phyloP scores from a whole-genome alignment of 64 coral and sea anemone genomes.

The Pocillopora damicornis region DNA sequence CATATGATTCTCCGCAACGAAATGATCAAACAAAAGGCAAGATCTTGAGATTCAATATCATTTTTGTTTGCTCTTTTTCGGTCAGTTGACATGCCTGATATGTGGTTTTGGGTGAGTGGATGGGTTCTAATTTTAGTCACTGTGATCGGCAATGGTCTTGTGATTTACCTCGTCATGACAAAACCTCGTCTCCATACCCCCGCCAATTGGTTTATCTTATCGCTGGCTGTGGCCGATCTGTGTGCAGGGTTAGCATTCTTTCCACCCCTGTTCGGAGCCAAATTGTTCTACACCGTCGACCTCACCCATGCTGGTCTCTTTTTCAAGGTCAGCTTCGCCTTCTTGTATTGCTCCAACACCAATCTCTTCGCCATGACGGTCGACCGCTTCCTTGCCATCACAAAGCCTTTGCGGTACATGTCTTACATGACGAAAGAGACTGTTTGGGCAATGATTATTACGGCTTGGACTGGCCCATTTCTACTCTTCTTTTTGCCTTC shows the following conservation, averaged over 20 bases:
- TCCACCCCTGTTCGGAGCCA: background rate
- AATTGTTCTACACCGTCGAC: background rate
- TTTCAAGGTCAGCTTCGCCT: slow-evolving; percentile 8
- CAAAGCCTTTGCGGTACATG: background rate
- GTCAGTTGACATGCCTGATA: background rate
- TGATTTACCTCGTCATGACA: slow-evolving; percentile 11
- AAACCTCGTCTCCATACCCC: slow-evolving; percentile 11
- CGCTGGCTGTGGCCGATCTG: slow-evolving; percentile 37
- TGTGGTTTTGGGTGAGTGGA: slow-evolving; percentile 13
- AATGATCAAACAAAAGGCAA: too few species aligned
- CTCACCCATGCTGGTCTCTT: background rate
- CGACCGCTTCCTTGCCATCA: slow-evolving; percentile 2
- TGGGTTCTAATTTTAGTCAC: background rate
- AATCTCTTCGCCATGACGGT: slow-evolving; percentile 2
- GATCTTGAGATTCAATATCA: background rate
- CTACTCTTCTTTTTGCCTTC: background rate
- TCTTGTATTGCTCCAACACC: slow-evolving; percentile 9
- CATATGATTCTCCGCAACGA: too few species aligned
- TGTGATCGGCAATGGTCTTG: slow-evolving; percentile 29
- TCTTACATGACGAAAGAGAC: background rate
- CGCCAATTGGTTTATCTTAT: slow-evolving; percentile 47
- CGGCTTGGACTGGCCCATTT: background rate
- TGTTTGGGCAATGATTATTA: background rate
- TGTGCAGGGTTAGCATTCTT: background rate
- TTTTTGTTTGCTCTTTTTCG: background rate